A percentile compares a stretch with the other conserved stretches of the same genome.
These are phyloP conservation scores for Papilio machaon DNA, from an alignment of 1,140 invertebrate species.

Conservation along the genomic window DNA sequence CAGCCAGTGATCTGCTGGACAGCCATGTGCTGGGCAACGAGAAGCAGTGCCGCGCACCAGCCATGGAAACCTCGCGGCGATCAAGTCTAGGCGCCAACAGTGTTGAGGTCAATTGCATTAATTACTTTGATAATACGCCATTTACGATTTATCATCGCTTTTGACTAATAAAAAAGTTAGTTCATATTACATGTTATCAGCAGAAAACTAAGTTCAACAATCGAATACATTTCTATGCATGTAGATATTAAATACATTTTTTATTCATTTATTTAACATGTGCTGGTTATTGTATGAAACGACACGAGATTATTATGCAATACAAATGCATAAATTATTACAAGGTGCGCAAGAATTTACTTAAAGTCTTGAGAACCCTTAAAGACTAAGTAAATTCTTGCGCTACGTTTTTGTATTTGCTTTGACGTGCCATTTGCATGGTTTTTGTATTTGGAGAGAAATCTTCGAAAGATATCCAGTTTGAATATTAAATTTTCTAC, in stretches of 20 bases:
- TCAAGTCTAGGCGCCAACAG: constrained; percentile 75
- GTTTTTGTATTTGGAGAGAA: neutral
- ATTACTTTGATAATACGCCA: neutral
- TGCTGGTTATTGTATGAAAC: neutral
- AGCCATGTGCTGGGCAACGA: constrained; percentile 75
- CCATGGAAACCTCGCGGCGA: constrained; percentile 74
- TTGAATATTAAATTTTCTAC: neutral
- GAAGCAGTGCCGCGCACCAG: constrained; percentile 61
- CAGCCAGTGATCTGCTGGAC: constrained; percentile 78
- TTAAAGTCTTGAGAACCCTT: too few relatives aligned
- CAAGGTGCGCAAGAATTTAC: too few relatives aligned
- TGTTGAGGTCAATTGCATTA: constrained; percentile 71
- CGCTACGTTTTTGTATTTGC: neutral
- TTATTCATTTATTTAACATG: neutral
- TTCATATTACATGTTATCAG: neutral
- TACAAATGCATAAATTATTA: too few relatives aligned
- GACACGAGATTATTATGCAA: neutral
- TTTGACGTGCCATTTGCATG: neutral
- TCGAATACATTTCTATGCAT: constrained; percentile 4
- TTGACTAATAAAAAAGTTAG: constrained; percentile 10
- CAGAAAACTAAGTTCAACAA: neutral
- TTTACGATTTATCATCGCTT: neutral
- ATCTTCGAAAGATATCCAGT: neutral
- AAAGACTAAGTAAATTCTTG: too few relatives aligned
- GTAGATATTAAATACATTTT: neutral